These are phyloP conservation scores for Hermaeophaga mercurialis DNA, from an alignment of 2,888 invertebrate species.

Conservation along the genomic window DNA sequence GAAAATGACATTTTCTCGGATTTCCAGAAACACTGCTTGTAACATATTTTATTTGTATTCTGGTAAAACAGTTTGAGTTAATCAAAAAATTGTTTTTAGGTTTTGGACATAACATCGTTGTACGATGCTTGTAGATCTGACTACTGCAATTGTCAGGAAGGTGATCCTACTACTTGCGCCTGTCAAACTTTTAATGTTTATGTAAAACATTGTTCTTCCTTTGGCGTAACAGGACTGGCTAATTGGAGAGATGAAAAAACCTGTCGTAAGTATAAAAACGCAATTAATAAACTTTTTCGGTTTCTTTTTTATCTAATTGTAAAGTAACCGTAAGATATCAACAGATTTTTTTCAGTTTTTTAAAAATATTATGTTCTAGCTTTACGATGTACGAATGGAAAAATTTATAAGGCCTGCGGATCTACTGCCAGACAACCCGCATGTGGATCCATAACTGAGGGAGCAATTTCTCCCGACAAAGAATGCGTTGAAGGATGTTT, in stretches of 20 bases:
- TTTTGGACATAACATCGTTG: conserved; percentile 68
- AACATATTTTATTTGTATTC: no score
- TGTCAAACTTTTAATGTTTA: conserved; percentile 79
- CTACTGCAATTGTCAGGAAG: conserved; percentile 68
- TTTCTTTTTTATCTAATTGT: not conserved
- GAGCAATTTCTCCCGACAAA: conserved; percentile 47
- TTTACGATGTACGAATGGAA: conserved; percentile 75
- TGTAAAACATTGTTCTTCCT: conserved; percentile 74
- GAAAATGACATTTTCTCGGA: no score
- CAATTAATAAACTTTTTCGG: not conserved
- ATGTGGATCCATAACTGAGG: conserved; percentile 65
- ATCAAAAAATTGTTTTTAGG: conserved; percentile 36
- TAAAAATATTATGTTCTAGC: conserved; percentile 60
- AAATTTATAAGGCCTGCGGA: conserved; percentile 80
- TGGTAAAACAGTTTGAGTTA: no score
- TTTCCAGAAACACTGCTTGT: no score
- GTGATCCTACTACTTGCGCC: conserved; percentile 69
- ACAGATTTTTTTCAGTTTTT: conserved; percentile 1
- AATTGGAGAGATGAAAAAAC: conserved; percentile 80
- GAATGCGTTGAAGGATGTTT: conserved; percentile 87
- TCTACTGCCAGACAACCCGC: conserved; percentile 69
- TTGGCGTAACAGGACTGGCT: conserved; percentile 66
- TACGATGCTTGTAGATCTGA: conserved; percentile 80
- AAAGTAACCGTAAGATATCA: not conserved
- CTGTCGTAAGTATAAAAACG: conserved; percentile 73